Evolutionary conservation across 1,140 invertebrate genomes (phyloP), one percentile per base, ranked within the genome.

Genomic region (Lasioglossum albipes): DNA sequence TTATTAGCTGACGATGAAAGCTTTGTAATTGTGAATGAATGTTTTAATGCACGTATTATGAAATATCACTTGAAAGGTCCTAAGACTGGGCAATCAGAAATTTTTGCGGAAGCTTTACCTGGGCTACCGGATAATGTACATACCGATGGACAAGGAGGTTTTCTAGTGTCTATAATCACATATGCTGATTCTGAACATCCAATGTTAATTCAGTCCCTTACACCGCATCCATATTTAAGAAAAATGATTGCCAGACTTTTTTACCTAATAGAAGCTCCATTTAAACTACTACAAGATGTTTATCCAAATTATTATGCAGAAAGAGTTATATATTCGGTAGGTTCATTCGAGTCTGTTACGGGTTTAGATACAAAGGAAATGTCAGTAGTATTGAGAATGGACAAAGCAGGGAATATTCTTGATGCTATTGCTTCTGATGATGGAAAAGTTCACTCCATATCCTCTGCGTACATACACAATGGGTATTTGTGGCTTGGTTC

Each of bases 111-210:
- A 88, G 96, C 96, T 67, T 92, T 98, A 77, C 97, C 97, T 67
- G 97, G 97, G 87, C 74, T 94, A 10, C 96, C 97, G n/a, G 97
- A 98, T 91, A 98, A 97, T 90, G 90, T 98, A 49, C 94, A 96
- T 61, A 91, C 92, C 0, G 96, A 96, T 88, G 94, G 94, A 31
- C 91, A 94, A 42, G 96, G 95, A 45, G 96, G 96, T 12, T 95
- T 97, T 85, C 94, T 96, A 77, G 93, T 97, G 0, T 93, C 94
- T 4, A 87, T 97, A 18, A 92, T 96, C 16, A 54, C 88, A 0
- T 90, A 92, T 12, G 90, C 94, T 12, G 94, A 95, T 86, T 89
- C 93, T 2, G 89, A 94, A 18, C 82, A 95, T 86, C 95, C 95
- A 0, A 41, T 89, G 7, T 3, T 95, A 0, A 4, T 72, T 0